Conservation (phyloP, 2,113 vertebrate species). For the Accipiter cooperii region DNA sequence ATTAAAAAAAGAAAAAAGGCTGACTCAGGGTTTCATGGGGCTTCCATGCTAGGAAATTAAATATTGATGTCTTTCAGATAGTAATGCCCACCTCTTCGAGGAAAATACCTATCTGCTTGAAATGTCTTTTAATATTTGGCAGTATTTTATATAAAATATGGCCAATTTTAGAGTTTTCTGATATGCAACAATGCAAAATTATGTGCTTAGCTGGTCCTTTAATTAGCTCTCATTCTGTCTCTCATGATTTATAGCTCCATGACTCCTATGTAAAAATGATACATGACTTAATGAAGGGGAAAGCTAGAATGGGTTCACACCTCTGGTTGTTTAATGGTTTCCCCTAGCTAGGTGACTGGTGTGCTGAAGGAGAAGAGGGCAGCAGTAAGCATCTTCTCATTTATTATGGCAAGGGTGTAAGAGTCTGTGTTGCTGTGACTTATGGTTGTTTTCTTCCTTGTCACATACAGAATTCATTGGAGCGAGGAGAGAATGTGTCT, state of each 20-base stretch:
- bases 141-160: constrained; percentile 35
- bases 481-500: background rate
- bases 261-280: constrained; percentile 71
- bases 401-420: background rate
- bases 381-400: background rate
- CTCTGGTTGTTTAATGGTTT: constrained; percentile 36
- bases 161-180: constrained; percentile 18
- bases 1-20: background rate
- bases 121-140: constrained; percentile 47
- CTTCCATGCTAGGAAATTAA: background rate
- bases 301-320: constrained; percentile 35
- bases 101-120: constrained; percentile 12
- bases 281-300: constrained; percentile 68
- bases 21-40: background rate
- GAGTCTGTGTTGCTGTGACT: background rate
- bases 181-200: constrained; percentile 57
- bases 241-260: constrained; percentile 80
- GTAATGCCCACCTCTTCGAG: background rate
- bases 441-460: background rate
- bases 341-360: background rate
- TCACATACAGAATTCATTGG: background rate
- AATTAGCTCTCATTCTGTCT: constrained; percentile 88
- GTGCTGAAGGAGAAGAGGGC: background rate
- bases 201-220: constrained; percentile 72
- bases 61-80: background rate